Evolutionary conservation across 2,113 vertebrate genomes (phyloP), one percentile per base, ranked within the genome.

Genomic region (Eulemur rufifrons): DNA sequence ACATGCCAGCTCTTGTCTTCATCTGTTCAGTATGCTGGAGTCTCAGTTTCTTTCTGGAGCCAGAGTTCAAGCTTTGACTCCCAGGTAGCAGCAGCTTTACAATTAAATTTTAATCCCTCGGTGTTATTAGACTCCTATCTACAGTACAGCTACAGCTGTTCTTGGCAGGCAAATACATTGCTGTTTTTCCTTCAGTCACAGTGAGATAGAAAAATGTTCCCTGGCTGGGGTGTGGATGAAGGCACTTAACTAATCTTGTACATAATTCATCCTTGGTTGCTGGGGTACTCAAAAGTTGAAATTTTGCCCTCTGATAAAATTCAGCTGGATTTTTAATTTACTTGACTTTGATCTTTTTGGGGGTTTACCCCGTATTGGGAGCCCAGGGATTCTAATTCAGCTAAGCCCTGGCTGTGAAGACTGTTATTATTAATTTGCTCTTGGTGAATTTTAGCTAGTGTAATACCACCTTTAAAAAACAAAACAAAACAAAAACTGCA

Each of bases 291-390:
- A 95, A 34, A 97, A 97, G 87, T 96, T 96, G 91, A 97, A 98
- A 96, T 82, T 92, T 95, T 97, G 87, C 96, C 87, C 92, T 97
- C 94, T 97, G 97, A 97, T 97, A 96, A 97, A 97, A 96, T 96
- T 98, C 92, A 95, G 97, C 96, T 97, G 91, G 95, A 97, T 98
- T 96, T 94, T 97, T 97, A 94, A 97, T 97, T 98, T 97, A 95
- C 86, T 97, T 96, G 93, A 98, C 93, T 98, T 84, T 97, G 97
- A 97, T 97, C 94, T 88, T 87, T 98, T 97, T 97, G 89, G 90
- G 82, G 90, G 94, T 93, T 97, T 95, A 91, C 83, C 71, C 64
- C 68, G 95, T 93, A 45, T 74, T 96, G 86, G 77, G 61, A 97
- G 81, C 94, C 89, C 45, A 95, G 85, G 71, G 96, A 97, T 97